Evolutionary conservation across 2,888 invertebrate genomes (phyloP), one percentile per base, ranked within the genome.

Genomic region (Megastigmus dorsalis): DNA sequence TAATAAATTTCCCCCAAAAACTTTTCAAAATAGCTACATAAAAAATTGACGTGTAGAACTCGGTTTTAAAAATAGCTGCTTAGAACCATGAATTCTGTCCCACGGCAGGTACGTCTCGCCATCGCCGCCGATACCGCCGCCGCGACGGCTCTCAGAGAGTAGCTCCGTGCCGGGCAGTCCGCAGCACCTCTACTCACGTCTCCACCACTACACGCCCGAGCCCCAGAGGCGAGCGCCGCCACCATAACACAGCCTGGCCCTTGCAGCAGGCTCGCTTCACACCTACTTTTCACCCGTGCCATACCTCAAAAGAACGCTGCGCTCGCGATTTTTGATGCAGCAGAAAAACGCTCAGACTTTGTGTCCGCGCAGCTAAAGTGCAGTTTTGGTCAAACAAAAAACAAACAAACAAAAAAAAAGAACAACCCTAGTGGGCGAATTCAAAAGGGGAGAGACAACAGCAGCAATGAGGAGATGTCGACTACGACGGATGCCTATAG

Each of bases 131-230:
- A 89, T 91, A 76, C 92, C 92, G 38, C 92, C 92, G 3, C 92
- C 92, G 6, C 88, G 93, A 72, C 90, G 92, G 74, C 89, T 93
- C 23, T 93, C 93, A 1, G 93, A 93, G 86, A 93, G 93, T 83
- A 90, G 86, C 79, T 92, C 92, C 33, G 93, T 93, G 69, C 93
- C 93, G 23, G 93, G 93, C 52, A 93, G 93, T 63, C 93, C 93
- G 15, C 93, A 91, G 79, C 92, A 93, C 82, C 89, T 92, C 70
- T 90, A 92, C 77, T 90, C 93, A 15, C 90, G 92, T 77, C 81
- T 89, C 80, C 89, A 88, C 79, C 89, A 88, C 80, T 89, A 88
- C 78, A 90, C 90, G 6, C 90, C 90, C 38, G 89, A 89, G 80
- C 89, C 88, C 33, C 89, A 89, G 77, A 84, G 89, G 74, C 86